Percentiles rank a stretch among this genome's conserved stretches.
Conservation (phyloP, 1,140 invertebrate species). For the Ruditapes philippinarum region DNA sequence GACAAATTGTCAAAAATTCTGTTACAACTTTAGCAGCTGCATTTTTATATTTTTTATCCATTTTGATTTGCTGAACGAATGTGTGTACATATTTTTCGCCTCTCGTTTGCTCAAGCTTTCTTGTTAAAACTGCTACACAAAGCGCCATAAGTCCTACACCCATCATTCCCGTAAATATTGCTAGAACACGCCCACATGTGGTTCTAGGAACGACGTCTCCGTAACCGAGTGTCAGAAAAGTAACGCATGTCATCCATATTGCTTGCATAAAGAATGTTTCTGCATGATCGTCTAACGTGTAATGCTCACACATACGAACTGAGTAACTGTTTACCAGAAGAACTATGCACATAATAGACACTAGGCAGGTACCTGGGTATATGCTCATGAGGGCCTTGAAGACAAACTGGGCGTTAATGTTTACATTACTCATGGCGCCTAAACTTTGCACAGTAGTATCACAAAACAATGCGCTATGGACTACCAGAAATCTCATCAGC, state of each 20-base stretch:
- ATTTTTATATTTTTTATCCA: slow-evolving; percentile 79
- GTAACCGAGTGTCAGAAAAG: slow-evolving; percentile 85
- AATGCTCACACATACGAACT: slow-evolving; percentile 80
- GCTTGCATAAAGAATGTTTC: slow-evolving; percentile 76
- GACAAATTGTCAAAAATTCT: slow-evolving; percentile 77
- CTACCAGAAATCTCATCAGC: slow-evolving; percentile 82
- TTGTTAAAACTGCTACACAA: slow-evolving; percentile 85
- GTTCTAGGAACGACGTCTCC: slow-evolving; percentile 85
- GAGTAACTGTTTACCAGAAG: slow-evolving; percentile 83
- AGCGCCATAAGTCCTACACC: slow-evolving; percentile 85
- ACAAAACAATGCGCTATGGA: slow-evolving; percentile 84
- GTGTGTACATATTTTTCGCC: slow-evolving; percentile 84
- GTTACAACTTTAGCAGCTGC: slow-evolving; percentile 81
- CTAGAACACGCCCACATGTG: slow-evolving; percentile 83
- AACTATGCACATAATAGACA: slow-evolving; percentile 78
- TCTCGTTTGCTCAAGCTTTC: slow-evolving; percentile 84
- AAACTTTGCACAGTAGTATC: slow-evolving; percentile 85
- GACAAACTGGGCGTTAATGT: slow-evolving; percentile 85
- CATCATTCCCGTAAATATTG: slow-evolving; percentile 84
- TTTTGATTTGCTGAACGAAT: slow-evolving; percentile 80
- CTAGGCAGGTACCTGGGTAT: slow-evolving; percentile 80
- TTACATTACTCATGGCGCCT: slow-evolving; percentile 83
- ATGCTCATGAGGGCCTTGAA: slow-evolving; percentile 85
- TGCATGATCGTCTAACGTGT: slow-evolving; percentile 66
- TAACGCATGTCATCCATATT: slow-evolving; percentile 86